Evolutionary conservation across 2,797 vertebrate genomes (phyloP), one percentile per base, ranked within the genome.

Genomic region (Thalassophryne amazonica): DNA sequence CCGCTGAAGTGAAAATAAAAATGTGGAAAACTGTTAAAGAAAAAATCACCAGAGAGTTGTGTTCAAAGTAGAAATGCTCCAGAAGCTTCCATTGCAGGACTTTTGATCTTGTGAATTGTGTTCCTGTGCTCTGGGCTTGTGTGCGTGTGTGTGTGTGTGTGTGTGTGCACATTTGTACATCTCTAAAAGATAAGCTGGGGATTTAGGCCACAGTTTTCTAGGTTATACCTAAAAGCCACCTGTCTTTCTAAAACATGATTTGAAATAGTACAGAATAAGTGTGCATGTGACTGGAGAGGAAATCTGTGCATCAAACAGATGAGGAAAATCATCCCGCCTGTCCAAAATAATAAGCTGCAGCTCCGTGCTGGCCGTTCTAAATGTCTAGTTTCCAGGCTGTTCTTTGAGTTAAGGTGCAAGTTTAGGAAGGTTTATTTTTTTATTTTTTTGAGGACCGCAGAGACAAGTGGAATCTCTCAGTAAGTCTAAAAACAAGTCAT

Each of bases 141-240:
- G 38, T 5, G 25, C 28, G 16, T 5, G 10, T 15, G 46, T 15
- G 33, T 20, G 11, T 24, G 38, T 1, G 6, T 16, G 40, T 4
- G 21, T 46, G 3, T 49, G 32, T 64, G 55, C 13, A 40, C 4
- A 21, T 46, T 3, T 49, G 32, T 64, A 55, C 13, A 38, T 60
- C 42, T 69, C 60, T 65, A 57, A 25, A 48, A 50, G 64, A 78
- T 76, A 73, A 70, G 45, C 73, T 36, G 40, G 30, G 54, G 77
- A 81, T 81, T 85, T 69, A 74, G 79, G 70, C 48, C 79, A 79
- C 23, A 28, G 45, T 52, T 82, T 80, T 77, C 65, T 78, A 61
- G 76, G 76, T 73, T 76, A 75, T 78, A 81, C 57, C 68, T 73
- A 79, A 80, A 80, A 77, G 75, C 77, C 65, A 79, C 77, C 74